These are phyloP conservation scores for Catalaphyllia jardinei DNA, from an alignment of 64 coral and sea anemone species.

Conservation along the genomic window DNA sequence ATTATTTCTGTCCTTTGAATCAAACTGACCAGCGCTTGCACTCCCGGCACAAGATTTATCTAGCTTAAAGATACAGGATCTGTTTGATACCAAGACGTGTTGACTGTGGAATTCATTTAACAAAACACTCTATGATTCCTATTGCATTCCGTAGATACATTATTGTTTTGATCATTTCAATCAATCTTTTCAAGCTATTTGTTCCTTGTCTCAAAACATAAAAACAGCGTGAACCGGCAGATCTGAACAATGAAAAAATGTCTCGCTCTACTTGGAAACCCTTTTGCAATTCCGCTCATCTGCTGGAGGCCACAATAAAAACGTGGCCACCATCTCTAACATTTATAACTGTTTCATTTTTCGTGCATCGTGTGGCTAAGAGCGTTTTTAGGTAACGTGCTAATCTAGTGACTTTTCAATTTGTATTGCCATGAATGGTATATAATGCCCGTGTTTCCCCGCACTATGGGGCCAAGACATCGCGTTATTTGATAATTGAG, in stretches of 20 bases:
- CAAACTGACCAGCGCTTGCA: neutral
- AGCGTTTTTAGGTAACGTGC: too few species aligned
- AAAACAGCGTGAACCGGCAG: neutral
- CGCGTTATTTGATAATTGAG: neutral
- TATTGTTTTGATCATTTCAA: too few species aligned
- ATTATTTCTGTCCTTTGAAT: neutral
- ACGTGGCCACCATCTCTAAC: too few species aligned
- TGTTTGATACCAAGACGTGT: neutral
- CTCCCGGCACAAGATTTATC: neutral
- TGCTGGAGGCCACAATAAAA: neutral
- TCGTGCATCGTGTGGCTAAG: too few species aligned
- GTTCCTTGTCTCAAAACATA: neutral
- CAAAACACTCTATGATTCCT: neutral
- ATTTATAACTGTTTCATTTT: too few species aligned
- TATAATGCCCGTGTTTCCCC: neutral
- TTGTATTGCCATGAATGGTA: neutral
- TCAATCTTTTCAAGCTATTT: neutral
- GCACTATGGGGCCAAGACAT: neutral
- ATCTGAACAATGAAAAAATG: neutral
- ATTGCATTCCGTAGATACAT: neutral
- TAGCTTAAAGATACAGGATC: neutral
- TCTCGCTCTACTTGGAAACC: neutral
- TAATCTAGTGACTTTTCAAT: neutral
- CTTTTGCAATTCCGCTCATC: neutral
- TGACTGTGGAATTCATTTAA: neutral